These are phyloP conservation scores for Malacosoma neustria DNA, from an alignment of 2,888 invertebrate genomes.

Conservation along the genomic window DNA sequence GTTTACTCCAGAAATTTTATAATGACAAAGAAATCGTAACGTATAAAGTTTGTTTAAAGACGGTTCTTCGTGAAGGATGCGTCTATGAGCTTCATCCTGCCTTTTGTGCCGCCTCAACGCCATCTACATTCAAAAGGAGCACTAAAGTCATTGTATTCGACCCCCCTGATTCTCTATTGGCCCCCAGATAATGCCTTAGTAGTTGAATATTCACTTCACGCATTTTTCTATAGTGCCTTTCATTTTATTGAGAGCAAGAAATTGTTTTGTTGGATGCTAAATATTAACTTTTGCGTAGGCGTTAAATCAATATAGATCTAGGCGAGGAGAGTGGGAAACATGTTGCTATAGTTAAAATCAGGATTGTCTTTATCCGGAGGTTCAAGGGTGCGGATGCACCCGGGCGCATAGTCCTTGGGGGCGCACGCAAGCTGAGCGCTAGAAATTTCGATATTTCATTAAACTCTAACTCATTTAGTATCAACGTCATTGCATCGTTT, in stretches of 20 bases:
- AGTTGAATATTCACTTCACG: constrained; percentile 12
- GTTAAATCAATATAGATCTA: background rate
- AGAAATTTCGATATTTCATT: no score
- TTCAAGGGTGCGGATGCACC: no score
- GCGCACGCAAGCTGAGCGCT: no score
- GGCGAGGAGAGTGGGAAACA: no score
- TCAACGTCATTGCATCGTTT: no score
- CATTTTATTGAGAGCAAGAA: constrained; percentile 12
- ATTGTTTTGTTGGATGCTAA: background rate
- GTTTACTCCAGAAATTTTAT: no score
- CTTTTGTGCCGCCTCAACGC: constrained; percentile 9
- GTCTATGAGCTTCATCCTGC: constrained; percentile 16
- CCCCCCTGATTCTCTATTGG: constrained; percentile 8
- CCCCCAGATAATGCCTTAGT: constrained; percentile 8
- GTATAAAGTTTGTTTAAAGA: no score
- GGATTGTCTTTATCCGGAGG: no score
- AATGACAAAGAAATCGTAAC: no score
- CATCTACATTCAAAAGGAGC: constrained; percentile 11
- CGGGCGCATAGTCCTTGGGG: no score
- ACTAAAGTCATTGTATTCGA: constrained; percentile 13
- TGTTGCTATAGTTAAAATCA: no score
- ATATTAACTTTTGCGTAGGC: background rate
- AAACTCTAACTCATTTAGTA: no score
- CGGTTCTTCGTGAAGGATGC: constrained; percentile 14
- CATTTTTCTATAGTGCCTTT: constrained; percentile 9